Conservation (phyloP, 2,888 invertebrate genomes). For the Polydrusus cervinus region DNA sequence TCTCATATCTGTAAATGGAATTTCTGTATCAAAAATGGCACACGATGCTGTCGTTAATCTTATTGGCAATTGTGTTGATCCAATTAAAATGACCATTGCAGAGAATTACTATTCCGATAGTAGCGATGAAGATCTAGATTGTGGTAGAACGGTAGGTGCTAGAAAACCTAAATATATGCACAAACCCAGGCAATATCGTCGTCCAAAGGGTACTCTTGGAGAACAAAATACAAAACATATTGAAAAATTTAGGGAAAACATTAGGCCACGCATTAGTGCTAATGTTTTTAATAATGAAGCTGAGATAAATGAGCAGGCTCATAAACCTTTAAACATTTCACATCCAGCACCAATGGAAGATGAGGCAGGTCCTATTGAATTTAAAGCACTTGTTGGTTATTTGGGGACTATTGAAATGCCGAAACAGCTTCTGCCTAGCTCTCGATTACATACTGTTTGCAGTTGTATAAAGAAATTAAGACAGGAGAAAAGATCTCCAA, state of each 20-base stretch:
- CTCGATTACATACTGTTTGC: slow-evolving; percentile 85
- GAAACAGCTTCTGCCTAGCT: slow-evolving; percentile 83
- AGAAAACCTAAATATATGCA: slow-evolving; percentile 78
- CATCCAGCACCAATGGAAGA: slow-evolving; percentile 65
- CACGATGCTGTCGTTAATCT: slow-evolving; percentile 95
- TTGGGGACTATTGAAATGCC: slow-evolving; percentile 97
- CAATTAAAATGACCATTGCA: slow-evolving; percentile 89
- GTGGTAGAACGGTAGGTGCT: slow-evolving; percentile 72
- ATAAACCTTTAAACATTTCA: slow-evolving; percentile 25
- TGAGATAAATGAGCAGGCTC: slow-evolving; percentile 52
- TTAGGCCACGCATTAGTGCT: slow-evolving; percentile 55
- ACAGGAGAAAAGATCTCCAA: slow-evolving; percentile 90
- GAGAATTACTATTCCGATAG: slow-evolving; percentile 90
- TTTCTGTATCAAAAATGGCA: slow-evolving; percentile 91
- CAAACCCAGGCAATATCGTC: slow-evolving; percentile 67
- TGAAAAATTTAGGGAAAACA: slow-evolving; percentile 55
- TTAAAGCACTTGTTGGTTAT: slow-evolving; percentile 93
- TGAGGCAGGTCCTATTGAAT: slow-evolving; percentile 78
- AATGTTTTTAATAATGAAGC: slow-evolving; percentile 53
- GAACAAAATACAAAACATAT: slow-evolving; percentile 56
- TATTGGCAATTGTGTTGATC: slow-evolving; percentile 89
- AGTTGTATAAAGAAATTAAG: slow-evolving; percentile 92
- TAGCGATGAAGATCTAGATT: slow-evolving; percentile 83
- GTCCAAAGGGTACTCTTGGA: slow-evolving; percentile 58
- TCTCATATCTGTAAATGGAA: slow-evolving; percentile 91